Evolutionary conservation across 2,888 invertebrate genomes (phyloP), one percentile per base, ranked within the genome.

Genomic region (Apoda limacodes): DNA sequence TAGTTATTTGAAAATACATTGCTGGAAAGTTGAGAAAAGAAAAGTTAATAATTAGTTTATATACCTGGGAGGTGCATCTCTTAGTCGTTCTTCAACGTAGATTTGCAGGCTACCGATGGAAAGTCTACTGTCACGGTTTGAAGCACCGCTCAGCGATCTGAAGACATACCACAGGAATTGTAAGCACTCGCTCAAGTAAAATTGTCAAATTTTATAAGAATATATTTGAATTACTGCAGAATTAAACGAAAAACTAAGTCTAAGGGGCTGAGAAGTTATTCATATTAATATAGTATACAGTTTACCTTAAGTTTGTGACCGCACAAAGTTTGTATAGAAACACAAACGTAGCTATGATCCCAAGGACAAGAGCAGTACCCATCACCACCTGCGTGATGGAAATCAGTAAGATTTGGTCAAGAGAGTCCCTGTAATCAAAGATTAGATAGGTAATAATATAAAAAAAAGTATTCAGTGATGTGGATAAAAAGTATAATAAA

Each of bases 301-400:
- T 6, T 43, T 57, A 80, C 81, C 75, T 66, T 35, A 74, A 48
- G 39, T 43, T 56, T 6, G 63, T 53, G 4, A 66, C 61, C 5
- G 70, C 55, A 43, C 80, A 82, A 20, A 82, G 50, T 46, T 76
- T 80, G 45, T 72, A 76, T 3, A 82, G 52, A 10, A 82, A 50
- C 28, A 74, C 48, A 31, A 81, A 70, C 1, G 76, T 74, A 5
- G 72, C 75, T 11, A 82, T 54, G 20, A 82, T 68, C 14, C 80
- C 82, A 19, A 82, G 57, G 4, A 81, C 55, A 5, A 82, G 53
- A 2, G 74, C 71, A 0, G 64, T 62, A 2, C 69, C 75, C 78
- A 82, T 76, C n/a, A 75, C 67, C 28, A 82, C 66, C 45, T 81
- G 81, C 12, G 78, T 71, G 25, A 68, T 69, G 19, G 78, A 72